These are phyloP conservation scores for Sebastes goodei DNA, from an alignment of 2,797 vertebrate species.

Conservation along the genomic window DNA sequence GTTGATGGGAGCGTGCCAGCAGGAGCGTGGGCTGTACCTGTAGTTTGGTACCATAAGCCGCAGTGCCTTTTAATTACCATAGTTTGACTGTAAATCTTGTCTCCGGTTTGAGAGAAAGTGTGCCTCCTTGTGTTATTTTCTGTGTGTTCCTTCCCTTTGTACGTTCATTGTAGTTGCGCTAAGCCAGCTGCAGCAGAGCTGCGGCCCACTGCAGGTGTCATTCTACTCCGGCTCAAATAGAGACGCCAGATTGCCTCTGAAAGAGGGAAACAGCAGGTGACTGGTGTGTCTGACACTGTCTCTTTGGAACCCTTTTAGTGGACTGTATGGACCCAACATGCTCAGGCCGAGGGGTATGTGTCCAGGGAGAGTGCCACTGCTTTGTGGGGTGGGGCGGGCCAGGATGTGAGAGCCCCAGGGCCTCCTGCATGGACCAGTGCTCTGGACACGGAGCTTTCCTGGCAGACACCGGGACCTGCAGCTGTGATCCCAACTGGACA, in stretches of 20 bases:
- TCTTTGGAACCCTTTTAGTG: slow-evolving; percentile 82
- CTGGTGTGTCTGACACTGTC: slow-evolving; percentile 47
- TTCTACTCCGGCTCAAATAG: slow-evolving; percentile 35
- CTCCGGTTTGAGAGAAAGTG: slow-evolving; percentile 22
- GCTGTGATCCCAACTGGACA: slow-evolving; percentile 96
- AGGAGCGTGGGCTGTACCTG: slow-evolving; percentile 58
- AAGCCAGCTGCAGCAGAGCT: slow-evolving; percentile 20
- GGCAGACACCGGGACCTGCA: slow-evolving; percentile 90
- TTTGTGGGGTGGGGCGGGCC: slow-evolving; percentile 95
- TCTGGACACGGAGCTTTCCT: slow-evolving; percentile 95
- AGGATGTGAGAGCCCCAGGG: slow-evolving; percentile 91
- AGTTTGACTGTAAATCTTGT: slow-evolving; percentile 53
- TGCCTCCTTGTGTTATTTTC: slow-evolving; percentile 5
- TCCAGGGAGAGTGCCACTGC: slow-evolving; percentile 96
- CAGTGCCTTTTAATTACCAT: slow-evolving; percentile 53
- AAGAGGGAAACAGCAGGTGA: slow-evolving; percentile 55
- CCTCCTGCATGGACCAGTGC: slow-evolving; percentile 97
- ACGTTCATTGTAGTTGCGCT: slow-evolving; percentile 1
- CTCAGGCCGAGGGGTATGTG: slow-evolving; percentile 93
- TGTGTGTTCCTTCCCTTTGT: slow-evolving; percentile 3
- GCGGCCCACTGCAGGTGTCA: slow-evolving; percentile 29
- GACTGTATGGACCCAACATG: slow-evolving; percentile 98
- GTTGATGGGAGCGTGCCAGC: slow-evolving; percentile 44
- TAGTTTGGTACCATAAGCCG: slow-evolving; percentile 51
- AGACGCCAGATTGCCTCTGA: slow-evolving; percentile 40